Evolutionary conservation across 2,888 invertebrate species (phyloP).

Genomic region (Ectemnius continuus): DNA sequence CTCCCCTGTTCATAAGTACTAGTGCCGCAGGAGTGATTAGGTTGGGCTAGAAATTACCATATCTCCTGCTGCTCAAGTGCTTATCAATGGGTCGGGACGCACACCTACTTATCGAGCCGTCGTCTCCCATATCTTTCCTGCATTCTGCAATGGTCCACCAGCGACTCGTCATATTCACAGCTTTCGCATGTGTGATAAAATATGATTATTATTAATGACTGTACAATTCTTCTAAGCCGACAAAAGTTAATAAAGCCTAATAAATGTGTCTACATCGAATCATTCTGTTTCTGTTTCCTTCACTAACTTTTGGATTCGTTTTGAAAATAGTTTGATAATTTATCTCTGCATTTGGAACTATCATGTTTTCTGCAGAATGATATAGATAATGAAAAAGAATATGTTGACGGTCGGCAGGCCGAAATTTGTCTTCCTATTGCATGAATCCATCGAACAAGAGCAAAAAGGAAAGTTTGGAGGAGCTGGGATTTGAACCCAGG

Average conservation of each 20-base stretch:
- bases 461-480: conserved; percentile 57
- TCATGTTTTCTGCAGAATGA: too few relatives aligned
- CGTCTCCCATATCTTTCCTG: conserved; percentile 2
- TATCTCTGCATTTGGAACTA: too few relatives aligned
- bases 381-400: too few relatives aligned
- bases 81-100: conserved; percentile 86
- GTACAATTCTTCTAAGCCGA: too few relatives aligned
- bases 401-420: background rate
- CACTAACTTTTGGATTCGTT: too few relatives aligned
- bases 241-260: too few relatives aligned
- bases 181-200: background rate
- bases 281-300: too few relatives aligned
- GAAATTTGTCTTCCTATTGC: background rate
- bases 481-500: conserved; percentile 78
- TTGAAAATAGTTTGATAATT: too few relatives aligned
- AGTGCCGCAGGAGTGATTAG: conserved; percentile 93
- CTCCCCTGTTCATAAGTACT: conserved; percentile 94
- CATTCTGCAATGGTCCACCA: background rate
- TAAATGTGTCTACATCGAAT: too few relatives aligned
- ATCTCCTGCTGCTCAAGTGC: conserved; percentile 95
- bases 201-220: background rate
- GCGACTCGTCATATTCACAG: background rate
- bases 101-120: conserved; percentile 58
- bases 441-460: background rate
- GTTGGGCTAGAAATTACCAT: conserved; percentile 75